Conservation (phyloP, 1,140 invertebrate species). For the Pemphigus obesinymphae region DNA sequence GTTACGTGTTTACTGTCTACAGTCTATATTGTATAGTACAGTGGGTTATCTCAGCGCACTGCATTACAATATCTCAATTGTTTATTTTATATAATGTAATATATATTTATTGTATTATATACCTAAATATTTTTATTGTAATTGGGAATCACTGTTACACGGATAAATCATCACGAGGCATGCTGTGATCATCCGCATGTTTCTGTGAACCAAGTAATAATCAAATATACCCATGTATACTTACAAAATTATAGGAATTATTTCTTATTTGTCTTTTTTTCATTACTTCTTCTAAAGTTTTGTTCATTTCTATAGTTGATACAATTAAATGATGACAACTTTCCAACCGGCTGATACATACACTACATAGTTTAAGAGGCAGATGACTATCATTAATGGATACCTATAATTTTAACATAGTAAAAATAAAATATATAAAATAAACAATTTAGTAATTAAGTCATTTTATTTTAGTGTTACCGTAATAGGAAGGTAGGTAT, state of each 20-base stretch:
- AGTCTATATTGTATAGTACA: too few relatives aligned
- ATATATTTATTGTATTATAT: too few relatives aligned
- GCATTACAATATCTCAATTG: too few relatives aligned
- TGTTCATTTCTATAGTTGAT: slow-evolving; percentile 36
- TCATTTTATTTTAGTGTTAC: not conserved
- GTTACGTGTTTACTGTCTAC: too few relatives aligned
- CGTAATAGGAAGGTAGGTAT: slow-evolving; percentile 31
- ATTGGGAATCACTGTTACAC: too few relatives aligned
- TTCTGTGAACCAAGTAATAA: too few relatives aligned
- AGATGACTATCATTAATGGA: slow-evolving; percentile 9
- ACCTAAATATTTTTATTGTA: too few relatives aligned
- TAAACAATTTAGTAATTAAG: not conserved
- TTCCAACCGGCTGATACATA: slow-evolving; percentile 12
- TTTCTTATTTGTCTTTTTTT: slow-evolving; percentile 23
- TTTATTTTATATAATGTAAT: too few relatives aligned
- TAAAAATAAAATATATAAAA: not conserved
- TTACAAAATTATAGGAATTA: slow-evolving; percentile 32
- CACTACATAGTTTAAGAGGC: slow-evolving; percentile 22
- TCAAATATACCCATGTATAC: too few relatives aligned
- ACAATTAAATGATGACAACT: slow-evolving; percentile 26
- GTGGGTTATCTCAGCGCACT: too few relatives aligned
- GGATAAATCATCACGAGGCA: too few relatives aligned
- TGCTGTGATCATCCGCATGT: too few relatives aligned
- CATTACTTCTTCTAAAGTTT: slow-evolving; percentile 30
- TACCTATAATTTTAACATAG: not conserved